Conservation (phyloP, 2,113 vertebrate genomes). For the Oncorhynchus tshawytscha region DNA sequence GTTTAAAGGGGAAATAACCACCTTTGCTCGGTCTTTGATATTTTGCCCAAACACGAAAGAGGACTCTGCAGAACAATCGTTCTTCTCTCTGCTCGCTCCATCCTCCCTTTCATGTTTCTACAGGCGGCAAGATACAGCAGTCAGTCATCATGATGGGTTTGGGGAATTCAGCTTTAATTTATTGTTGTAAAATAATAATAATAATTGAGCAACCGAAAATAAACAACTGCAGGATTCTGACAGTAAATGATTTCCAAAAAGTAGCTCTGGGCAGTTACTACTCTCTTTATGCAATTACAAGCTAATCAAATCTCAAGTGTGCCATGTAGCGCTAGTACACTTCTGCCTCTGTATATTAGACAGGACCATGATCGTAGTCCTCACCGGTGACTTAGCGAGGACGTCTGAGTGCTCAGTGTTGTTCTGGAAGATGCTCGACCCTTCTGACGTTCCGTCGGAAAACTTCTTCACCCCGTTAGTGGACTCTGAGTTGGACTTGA, state of each 20-base stretch:
- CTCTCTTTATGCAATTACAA: too few relatives aligned
- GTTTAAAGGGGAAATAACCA: slow-evolving; percentile 38
- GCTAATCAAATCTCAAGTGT: too few relatives aligned
- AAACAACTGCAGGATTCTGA: not conserved
- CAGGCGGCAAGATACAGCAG: slow-evolving; percentile 1
- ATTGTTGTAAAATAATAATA: too few relatives aligned
- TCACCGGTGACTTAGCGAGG: slow-evolving; percentile 66
- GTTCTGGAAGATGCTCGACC: slow-evolving; percentile 69
- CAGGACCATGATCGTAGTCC: slow-evolving; percentile 2
- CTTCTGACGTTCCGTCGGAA: slow-evolving; percentile 68
- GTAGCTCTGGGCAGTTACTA: too few relatives aligned
- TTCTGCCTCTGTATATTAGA: not conserved
- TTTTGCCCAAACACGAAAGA: slow-evolving; percentile 96
- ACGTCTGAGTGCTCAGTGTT: slow-evolving; percentile 66
- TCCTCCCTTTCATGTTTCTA: slow-evolving; percentile 72
- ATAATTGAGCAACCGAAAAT: not conserved
- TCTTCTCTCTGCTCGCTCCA: slow-evolving; percentile 69
- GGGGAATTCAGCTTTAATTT: too few relatives aligned
- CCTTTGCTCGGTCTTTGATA: slow-evolving; percentile 96
- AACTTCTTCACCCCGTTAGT: slow-evolving; percentile 89
- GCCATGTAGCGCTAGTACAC: too few relatives aligned
- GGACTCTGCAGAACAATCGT: slow-evolving; percentile 76
- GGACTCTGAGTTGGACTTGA: slow-evolving; percentile 84
- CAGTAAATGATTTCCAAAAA: too few relatives aligned
- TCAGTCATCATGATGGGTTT: not conserved